A percentile compares a stretch with the other conserved stretches of the same genome.
Evolutionary conservation across 2,113 vertebrate genomes (phyloP).

Genomic region (Paedocypris sp.): DNA sequence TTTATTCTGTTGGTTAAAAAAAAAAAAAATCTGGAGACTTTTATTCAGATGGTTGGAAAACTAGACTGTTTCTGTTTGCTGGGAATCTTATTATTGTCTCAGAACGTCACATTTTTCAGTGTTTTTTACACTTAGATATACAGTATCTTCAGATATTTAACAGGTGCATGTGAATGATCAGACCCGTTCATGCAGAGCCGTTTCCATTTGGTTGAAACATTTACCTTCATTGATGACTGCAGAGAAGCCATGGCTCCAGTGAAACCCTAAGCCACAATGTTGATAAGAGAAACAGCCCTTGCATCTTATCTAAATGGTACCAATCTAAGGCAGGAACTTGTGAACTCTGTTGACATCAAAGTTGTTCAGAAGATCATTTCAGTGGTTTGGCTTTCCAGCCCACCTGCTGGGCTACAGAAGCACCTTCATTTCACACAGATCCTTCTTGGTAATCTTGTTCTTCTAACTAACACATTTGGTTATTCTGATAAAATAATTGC

Average conservation of each 20-base stretch:
- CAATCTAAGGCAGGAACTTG: slow-evolving; percentile 27
- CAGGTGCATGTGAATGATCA: not conserved
- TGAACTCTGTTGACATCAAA: slow-evolving; percentile 35
- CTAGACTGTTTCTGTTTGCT: too few species aligned
- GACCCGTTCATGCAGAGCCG: not conserved
- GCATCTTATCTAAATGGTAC: slow-evolving; percentile 24
- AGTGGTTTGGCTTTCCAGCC: slow-evolving; percentile 19
- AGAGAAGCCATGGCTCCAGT: not conserved
- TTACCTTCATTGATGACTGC: not conserved
- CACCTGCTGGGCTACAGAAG: slow-evolving; percentile 11
- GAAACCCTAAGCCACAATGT: not conserved
- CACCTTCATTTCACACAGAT: not conserved
- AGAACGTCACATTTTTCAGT: too few species aligned
- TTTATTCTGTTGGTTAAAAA: too few species aligned
- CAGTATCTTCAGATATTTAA: too few species aligned
- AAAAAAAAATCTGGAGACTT: too few species aligned
- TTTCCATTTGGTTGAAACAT: not conserved
- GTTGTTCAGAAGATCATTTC: slow-evolving; percentile 16
- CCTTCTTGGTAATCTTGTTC: not conserved
- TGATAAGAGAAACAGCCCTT: not conserved
- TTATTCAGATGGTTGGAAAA: too few species aligned
- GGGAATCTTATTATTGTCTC: too few species aligned
- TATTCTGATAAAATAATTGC: not conserved
- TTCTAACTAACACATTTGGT: not conserved
- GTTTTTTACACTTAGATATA: too few species aligned